Evolutionary conservation across 2,113 vertebrate species (phyloP).

Genomic region (Pygoscelis antarcticus): DNA sequence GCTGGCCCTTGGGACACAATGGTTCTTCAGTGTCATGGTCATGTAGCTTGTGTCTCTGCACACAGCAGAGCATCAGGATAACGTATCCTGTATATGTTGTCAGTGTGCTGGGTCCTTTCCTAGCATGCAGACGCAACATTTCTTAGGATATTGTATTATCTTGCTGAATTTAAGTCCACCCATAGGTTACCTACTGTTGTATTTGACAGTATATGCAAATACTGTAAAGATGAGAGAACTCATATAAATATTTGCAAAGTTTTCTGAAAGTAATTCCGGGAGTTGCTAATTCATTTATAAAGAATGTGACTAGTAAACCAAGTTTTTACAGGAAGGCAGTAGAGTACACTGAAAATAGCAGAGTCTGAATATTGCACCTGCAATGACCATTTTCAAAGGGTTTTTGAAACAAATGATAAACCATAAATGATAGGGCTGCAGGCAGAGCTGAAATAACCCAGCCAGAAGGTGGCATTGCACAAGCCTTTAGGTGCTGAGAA

Average conservation of each 20-base stretch:
- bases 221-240: background rate
- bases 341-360: background rate
- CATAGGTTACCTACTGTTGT: background rate
- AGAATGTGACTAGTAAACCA: background rate
- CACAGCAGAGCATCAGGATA: background rate
- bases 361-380: constrained; percentile 12
- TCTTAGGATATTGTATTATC: background rate
- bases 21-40: background rate
- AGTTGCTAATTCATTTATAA: background rate
- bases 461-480: constrained; percentile 37
- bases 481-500: constrained; percentile 17
- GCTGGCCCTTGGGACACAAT: background rate
- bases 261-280: background rate
- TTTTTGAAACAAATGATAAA: constrained; percentile 53
- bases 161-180: background rate
- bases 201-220: background rate
- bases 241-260: background rate
- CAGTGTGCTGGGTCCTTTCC: background rate
- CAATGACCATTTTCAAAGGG: constrained; percentile 12
- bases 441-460: constrained; percentile 56
- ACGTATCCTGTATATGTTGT: background rate
- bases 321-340: background rate
- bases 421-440: constrained; percentile 42
- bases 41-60: background rate
- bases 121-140: background rate